Evolutionary conservation across 2,888 invertebrate genomes (phyloP).

Genomic region (Orthosia gothica): DNA sequence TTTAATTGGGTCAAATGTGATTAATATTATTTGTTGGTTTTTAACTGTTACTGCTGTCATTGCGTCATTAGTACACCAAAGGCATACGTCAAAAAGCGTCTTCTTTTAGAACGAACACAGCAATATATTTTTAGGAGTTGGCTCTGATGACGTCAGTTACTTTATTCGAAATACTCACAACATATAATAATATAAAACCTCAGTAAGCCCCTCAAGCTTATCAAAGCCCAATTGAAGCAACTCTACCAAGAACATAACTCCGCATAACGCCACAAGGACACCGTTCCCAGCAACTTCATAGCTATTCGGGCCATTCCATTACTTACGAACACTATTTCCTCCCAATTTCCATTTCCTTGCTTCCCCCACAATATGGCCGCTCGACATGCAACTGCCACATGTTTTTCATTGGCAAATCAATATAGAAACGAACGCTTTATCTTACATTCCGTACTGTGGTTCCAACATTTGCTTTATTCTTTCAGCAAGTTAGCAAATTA

Average conservation of each 20-base stretch:
- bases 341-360: slow-evolving; percentile 54
- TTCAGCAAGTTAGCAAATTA: slow-evolving; percentile 15
- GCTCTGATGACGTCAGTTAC: neutral
- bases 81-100: neutral
- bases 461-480: slow-evolving; percentile 4
- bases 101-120: neutral
- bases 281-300: slow-evolving; percentile 33
- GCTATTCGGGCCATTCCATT: slow-evolving; percentile 55
- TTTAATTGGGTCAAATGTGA: neutral
- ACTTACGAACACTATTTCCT: slow-evolving; percentile 63
- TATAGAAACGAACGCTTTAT: slow-evolving; percentile 48
- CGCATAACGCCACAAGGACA: slow-evolving; percentile 29
- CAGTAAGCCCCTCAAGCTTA: slow-evolving; percentile 2
- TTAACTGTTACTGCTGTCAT: neutral
- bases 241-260: slow-evolving; percentile 30
- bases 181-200: neutral
- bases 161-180: neutral
- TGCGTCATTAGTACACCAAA: too few relatives aligned
- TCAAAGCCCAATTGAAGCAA: slow-evolving; percentile 29
- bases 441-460: slow-evolving; percentile 30
- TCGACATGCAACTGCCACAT: slow-evolving; percentile 56
- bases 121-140: neutral
- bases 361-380: slow-evolving; percentile 36
- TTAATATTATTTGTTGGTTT: neutral
- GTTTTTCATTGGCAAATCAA: slow-evolving; percentile 60